Base-by-base conservation (phyloP, 2,888 invertebrate species). In the Lepidonotus clava region DNA sequence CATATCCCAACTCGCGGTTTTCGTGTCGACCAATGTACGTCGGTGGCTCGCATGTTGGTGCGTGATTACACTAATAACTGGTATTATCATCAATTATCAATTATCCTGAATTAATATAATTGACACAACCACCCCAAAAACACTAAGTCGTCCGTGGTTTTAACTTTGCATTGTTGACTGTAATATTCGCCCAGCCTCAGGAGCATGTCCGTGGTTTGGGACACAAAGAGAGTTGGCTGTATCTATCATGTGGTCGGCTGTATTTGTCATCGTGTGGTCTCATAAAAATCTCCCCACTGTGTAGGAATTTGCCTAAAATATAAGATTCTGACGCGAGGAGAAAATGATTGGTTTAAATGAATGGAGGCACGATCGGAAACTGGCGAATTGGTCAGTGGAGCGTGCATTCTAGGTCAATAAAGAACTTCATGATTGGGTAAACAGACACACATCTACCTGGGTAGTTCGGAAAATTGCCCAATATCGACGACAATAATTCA, bases 11-110 rank as follows among this genome's bases (percentile, higher is more conserved):
- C 36, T 71, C 1, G 36, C 14, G 71, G 71, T 36, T n/a, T 71
- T 38, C 71, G 71, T 71, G 71, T 71, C 38, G 21, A n/a, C 21
- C 14, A 71, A 71, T 34, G 71, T 36, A 71, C 71, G 38, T 18
- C 4, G 21, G 36, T 1, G 71, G 14, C 71, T 38, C 38, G 71
- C 71, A 38, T 71, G 71, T 71, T 34, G 46, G 46, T 46, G 40
- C 28, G 21, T 46, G 80, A 41, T 51, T 80, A 21, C 80, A 28
- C 11, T 80, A 80, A 80, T 80, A 51, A 80, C 80, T 24, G 41
- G 80, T 80, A 80, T 80, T 80, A 80, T 46, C 80, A 51, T 32
- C 80, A 80, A 80, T 80, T 80, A 80, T 46, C 80, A 80, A 80
- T 80, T 51, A 51, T 71, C 80, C 32, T 1, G 34, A 80, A 80